Evolutionary conservation across 2,113 vertebrate species (phyloP).

Genomic region (Odontesthes bonariensis): DNA sequence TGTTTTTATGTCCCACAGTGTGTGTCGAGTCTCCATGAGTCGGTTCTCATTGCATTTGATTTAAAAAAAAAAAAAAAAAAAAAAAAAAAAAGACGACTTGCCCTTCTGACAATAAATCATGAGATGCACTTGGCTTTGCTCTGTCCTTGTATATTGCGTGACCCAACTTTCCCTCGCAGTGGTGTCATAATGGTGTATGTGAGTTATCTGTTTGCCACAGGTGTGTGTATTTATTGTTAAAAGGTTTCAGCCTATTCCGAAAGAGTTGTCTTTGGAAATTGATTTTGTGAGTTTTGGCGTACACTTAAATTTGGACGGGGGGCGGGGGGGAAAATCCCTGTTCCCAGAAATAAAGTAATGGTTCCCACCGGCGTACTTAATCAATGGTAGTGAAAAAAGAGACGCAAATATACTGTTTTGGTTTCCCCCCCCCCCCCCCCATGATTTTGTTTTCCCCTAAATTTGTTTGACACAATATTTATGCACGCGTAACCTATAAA

Average conservation of each 20-base stretch:
- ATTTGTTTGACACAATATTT: slow-evolving; percentile 20
- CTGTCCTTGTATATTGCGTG: too few relatives aligned
- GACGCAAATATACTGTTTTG: too few relatives aligned
- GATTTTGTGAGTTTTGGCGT: not conserved
- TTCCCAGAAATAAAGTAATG: not conserved
- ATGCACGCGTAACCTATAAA: slow-evolving; percentile 28
- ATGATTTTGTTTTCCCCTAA: slow-evolving; percentile 39
- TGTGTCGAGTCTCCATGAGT: too few relatives aligned
- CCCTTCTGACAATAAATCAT: too few relatives aligned
- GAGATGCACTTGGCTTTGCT: too few relatives aligned
- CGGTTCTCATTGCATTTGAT: too few relatives aligned
- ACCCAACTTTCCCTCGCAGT: too few relatives aligned
- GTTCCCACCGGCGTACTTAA: not conserved
- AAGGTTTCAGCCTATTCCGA: slow-evolving; percentile 12
- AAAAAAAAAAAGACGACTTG: too few relatives aligned
- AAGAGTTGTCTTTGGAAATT: slow-evolving; percentile 13
- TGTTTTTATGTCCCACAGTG: too few relatives aligned
- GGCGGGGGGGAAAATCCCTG: not conserved
- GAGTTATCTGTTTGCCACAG: not conserved
- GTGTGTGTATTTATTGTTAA: not conserved
- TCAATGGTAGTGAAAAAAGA: not conserved
- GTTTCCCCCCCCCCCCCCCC: slow-evolving; percentile 17
- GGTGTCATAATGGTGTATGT: not conserved
- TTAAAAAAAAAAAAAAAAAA: too few relatives aligned
- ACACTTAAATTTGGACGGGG: too few relatives aligned